phyloP scores from a whole-genome alignment of 2,888 invertebrate species.

The Hyalella azteca region DNA sequence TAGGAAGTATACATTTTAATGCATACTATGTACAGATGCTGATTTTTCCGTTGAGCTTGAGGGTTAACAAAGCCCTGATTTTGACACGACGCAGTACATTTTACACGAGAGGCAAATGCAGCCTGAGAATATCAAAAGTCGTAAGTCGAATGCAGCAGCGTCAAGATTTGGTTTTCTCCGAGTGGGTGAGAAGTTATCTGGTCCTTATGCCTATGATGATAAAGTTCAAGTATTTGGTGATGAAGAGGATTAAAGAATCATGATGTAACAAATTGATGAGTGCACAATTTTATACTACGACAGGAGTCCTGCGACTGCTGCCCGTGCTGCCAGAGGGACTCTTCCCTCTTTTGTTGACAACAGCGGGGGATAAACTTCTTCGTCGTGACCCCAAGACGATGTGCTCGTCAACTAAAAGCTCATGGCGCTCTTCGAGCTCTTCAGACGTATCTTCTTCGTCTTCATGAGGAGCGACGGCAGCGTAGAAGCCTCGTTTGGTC shows the following conservation, averaged over 20 bases:
- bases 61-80: no score
- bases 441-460: conserved; percentile 61
- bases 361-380: conserved; percentile 7
- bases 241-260: background rate
- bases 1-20: no score
- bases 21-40: no score
- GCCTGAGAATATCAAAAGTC: no score
- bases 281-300: conserved; percentile 26
- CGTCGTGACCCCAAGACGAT: conserved; percentile 53
- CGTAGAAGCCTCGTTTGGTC: conserved; percentile 43
- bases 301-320: conserved; percentile 25
- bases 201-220: background rate
- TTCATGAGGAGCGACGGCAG: conserved; percentile 50
- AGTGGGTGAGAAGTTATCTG: background rate
- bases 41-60: no score
- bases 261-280: background rate
- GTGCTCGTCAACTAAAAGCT: conserved; percentile 63
- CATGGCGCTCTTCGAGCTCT: conserved; percentile 64
- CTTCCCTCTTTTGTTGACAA: conserved; percentile 17
- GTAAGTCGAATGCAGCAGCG: no score
- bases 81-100: no score
- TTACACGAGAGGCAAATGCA: no score
- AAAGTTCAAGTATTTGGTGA: background rate
- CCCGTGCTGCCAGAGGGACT: conserved; percentile 26
- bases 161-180: no score